Evolutionary conservation across 2,113 vertebrate genomes (phyloP), one percentile per base, ranked within the genome.

Genomic region (Nipponia nippon): DNA sequence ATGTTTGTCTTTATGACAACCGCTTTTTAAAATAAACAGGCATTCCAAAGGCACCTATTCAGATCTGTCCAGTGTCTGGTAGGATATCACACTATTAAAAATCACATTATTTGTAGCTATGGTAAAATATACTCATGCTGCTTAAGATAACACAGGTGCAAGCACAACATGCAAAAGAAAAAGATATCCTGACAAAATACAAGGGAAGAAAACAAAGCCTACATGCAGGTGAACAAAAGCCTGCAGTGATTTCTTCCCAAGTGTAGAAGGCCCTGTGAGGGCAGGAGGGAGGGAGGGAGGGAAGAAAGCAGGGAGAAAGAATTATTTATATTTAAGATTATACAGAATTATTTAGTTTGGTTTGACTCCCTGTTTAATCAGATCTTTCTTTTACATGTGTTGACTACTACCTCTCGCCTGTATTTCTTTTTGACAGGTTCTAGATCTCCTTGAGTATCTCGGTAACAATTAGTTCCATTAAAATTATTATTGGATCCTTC

Each of bases 281-380:
- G 34, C 16, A 78, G 2, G 1, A 80, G 2, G 49, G 1, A 82
- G 2, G 11, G 20, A 89, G 18, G 3, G 9, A 84, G 3, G 2
- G 36, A 55, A 59, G 30, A 58, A 76, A 47, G 12, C 3, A 75
- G 6, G 11, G 16, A 85, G 14, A 4, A 92, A 53, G 14, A 32
- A 53, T 6, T n/a, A 32, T 66, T 72, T 52, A 32, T 62, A 66
- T 52, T 46, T 81, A 65, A 59, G 15, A 50, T 77, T 27, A 63
- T 1, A 70, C 7, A 84, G 17, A 90, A 58, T 59, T 4, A 38
- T 49, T 62, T 25, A 19, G 16, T 58, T 77, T 46, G 13, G 14
- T 50, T 9, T 75, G 29, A 89, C 11, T 52, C 5, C 4, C 4
- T 47, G 16, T 81, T 69, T 70, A 81, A 86, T 32, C 47, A 58